Evolutionary conservation across 2,113 vertebrate genomes (phyloP), one percentile per base, ranked within the genome.

Genomic region (Epinephelus lanceolatus): DNA sequence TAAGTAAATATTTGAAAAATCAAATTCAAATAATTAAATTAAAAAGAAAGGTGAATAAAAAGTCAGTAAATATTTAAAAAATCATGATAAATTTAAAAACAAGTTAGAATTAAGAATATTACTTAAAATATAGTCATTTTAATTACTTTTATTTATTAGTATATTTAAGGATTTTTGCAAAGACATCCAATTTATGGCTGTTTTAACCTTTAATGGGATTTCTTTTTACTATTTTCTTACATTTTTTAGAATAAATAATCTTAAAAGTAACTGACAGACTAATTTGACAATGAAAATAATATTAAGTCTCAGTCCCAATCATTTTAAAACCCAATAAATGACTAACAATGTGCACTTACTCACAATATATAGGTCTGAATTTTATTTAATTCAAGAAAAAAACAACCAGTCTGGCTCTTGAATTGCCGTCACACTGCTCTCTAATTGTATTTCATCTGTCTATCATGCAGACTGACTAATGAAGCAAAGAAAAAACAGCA

Each of bases 391-490:
- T 40, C 10, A 23, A 53, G 40, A 53, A 30, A 45, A 45, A 59
- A n/a, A 60, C 62, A 25, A 5, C 72, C 45, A 15, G 37, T 74
- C 60, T 79, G 12, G 51, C 61, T 72, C 55, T 59, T 81, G 19
- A 66, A 33, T n/a, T 27, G 27, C 2, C 8, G 11, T 76, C 69
- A 63, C 56, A 30, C 7, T 59, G 6, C 12, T 72, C 42, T 81
- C 33, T 88, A 85, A 87, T 77, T 86, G 63, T 62, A 77, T 86
- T 84, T 33, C 30, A 71, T 76, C 57, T 49, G 77, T 86, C 47
- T 80, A 7, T 40, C 78, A 81, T 60, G 53, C 73, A 72, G 77
- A 86, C 85, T 27, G 71, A 4, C 56, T 88, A 73, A 84, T 60
- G 83, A 88, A 59, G 57, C 69, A 47, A 49, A 81, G 76, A 17